A percentile compares a stretch with the other conserved stretches of the same genome.
phyloP scores from a whole-genome alignment of 2,888 invertebrate species.

The Periphyllus acericola region DNA sequence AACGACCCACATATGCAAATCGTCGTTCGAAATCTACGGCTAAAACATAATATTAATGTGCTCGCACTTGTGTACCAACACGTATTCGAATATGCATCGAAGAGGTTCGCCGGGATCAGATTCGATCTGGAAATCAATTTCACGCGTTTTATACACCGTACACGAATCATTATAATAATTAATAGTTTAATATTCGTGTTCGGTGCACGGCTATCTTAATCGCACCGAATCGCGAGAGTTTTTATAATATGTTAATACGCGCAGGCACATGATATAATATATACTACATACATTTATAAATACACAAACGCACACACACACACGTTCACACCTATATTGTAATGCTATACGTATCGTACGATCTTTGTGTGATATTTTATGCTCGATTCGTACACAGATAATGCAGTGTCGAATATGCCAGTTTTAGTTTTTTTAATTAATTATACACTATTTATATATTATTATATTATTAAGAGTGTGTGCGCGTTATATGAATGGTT shows the following conservation, averaged over 20 bases:
- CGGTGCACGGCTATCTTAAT: not conserved
- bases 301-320: too few species aligned
- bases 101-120: not conserved
- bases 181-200: not conserved
- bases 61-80: not conserved
- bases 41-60: not conserved
- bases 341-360: not conserved
- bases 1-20: slow-evolving; percentile 2
- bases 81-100: not conserved
- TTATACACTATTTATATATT: not conserved
- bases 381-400: not conserved
- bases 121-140: slow-evolving; percentile 8
- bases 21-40: not conserved
- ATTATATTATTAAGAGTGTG: too few species aligned
- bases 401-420: not conserved
- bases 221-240: not conserved
- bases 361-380: not conserved
- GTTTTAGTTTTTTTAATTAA: not conserved
- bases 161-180: not conserved
- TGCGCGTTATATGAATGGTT: not conserved
- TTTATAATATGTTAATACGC: not conserved
- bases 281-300: not conserved
- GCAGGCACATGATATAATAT: not conserved
- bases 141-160: not conserved
- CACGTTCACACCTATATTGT: not conserved